Evolutionary conservation across 2,113 vertebrate genomes (phyloP).

Genomic region (Anser brachyrhynchus): DNA sequence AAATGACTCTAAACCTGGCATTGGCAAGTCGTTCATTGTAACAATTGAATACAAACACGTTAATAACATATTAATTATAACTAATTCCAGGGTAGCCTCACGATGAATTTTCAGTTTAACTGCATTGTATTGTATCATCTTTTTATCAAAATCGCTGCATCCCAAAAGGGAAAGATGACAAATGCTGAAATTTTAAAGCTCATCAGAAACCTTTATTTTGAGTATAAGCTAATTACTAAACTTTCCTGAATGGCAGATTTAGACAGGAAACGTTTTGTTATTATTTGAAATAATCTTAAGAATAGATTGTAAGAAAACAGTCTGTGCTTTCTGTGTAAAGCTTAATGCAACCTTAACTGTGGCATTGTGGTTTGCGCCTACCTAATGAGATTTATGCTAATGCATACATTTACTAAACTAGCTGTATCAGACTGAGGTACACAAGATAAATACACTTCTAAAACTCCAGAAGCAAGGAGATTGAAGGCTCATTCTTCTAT

Average conservation of each 20-base stretch:
- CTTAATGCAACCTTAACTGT: background rate
- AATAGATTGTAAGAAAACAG: background rate
- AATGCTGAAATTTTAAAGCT: background rate
- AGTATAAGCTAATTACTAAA: background rate
- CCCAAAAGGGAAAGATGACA: background rate
- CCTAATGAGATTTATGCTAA: constrained; percentile 45
- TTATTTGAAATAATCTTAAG: background rate
- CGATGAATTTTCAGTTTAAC: background rate
- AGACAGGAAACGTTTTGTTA: background rate
- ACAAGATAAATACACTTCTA: background rate
- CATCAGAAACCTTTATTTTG: background rate
- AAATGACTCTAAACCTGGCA: background rate
- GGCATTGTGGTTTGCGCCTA: background rate
- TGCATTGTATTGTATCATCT: background rate
- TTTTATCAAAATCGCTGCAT: background rate
- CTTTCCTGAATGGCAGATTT: background rate
- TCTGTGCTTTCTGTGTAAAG: background rate
- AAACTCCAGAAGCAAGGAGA: background rate
- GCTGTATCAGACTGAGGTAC: background rate
- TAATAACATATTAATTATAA: background rate
- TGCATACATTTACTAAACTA: background rate
- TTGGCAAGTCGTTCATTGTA: background rate
- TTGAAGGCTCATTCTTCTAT: background rate
- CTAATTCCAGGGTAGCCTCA: background rate
- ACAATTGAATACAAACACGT: background rate